Percentiles rank a stretch among this genome's conserved stretches.
Conservation (phyloP, 2,888 invertebrate genomes). For the Agrypnus murinus region DNA sequence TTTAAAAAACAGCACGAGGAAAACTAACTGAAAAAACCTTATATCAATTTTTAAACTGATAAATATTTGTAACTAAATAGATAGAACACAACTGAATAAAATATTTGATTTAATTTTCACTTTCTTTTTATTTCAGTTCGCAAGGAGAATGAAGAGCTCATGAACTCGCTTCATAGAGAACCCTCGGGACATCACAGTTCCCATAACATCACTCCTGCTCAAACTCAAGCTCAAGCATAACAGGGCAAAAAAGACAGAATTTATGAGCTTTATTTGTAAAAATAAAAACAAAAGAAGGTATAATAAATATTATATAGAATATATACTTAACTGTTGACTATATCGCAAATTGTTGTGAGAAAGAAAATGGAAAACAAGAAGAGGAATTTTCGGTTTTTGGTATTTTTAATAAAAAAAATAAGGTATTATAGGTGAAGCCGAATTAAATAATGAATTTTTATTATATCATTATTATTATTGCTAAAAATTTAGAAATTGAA, state of each 20-base stretch:
- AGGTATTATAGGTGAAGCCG: no score
- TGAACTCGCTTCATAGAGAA: conserved; percentile 81
- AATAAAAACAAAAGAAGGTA: neutral
- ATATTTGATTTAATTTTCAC: conserved; percentile 46
- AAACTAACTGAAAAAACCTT: no score
- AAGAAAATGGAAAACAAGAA: neutral
- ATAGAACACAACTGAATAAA: neutral
- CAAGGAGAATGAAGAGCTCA: conserved; percentile 90
- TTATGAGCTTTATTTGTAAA: conserved; percentile 26
- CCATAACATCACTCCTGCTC: conserved; percentile 41
- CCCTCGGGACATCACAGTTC: conserved; percentile 41
- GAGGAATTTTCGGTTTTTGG: neutral
- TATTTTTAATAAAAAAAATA: neutral
- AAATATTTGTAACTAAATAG: no score
- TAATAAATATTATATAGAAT: neutral
- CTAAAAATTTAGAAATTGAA: no score
- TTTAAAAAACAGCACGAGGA: no score
- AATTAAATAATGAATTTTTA: no score
- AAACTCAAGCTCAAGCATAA: conserved; percentile 27
- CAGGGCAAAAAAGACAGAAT: conserved; percentile 12
- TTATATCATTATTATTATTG: no score
- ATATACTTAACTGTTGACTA: conserved; percentile 7
- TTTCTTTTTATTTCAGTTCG: conserved; percentile 81
- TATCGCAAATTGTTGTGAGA: conserved; percentile 9
- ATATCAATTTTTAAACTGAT: no score